Evolutionary conservation across 2,113 vertebrate genomes (phyloP).

Genomic region (Pongo pygmaeus): DNA sequence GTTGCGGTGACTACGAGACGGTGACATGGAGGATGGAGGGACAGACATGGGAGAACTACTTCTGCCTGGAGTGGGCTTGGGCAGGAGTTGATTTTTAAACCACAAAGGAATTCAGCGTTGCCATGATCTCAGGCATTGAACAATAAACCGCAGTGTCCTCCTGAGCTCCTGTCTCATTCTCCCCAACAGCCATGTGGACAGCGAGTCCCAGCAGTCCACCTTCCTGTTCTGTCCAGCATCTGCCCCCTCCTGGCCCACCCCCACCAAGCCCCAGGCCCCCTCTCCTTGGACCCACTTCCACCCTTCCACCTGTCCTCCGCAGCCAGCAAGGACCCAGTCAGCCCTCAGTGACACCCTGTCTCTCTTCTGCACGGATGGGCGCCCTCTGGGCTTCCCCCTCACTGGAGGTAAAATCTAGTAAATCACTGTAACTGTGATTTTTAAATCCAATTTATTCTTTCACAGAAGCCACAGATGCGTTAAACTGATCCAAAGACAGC

Average conservation of each 20-base stretch:
- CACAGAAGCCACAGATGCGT: background rate
- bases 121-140: background rate
- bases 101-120: rapidly evolving
- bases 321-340: background rate
- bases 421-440: no score
- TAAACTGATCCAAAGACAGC: background rate
- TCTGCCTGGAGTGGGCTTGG: background rate
- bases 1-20: background rate
- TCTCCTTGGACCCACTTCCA: background rate
- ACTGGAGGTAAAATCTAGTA: background rate
- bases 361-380: background rate
- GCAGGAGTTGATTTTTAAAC: background rate
- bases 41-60: background rate
- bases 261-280: background rate
- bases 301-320: background rate
- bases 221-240: background rate
- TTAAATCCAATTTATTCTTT: background rate
- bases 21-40: no score
- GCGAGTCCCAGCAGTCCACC: background rate
- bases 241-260: background rate
- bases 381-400: background rate
- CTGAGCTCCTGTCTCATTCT: background rate
- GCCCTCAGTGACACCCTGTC: background rate
- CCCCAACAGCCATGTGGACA: rapidly evolving
- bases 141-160: background rate